These are phyloP conservation scores for Pseudolaguvia tuberculata DNA, from an alignment of 2,113 vertebrate genomes.

Conservation along the genomic window DNA sequence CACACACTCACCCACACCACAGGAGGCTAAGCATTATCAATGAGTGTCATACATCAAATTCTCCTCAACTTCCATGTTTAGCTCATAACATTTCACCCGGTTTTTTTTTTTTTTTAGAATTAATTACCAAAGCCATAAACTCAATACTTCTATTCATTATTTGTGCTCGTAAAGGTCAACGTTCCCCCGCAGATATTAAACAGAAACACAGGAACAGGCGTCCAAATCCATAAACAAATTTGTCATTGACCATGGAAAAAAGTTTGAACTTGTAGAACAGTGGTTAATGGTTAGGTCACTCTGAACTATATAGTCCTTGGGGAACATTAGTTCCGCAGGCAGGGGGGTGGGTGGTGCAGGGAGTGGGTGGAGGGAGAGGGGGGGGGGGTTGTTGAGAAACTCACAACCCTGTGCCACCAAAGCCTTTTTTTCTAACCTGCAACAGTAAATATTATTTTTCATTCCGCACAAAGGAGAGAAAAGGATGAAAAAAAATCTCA, in stretches of 20 bases:
- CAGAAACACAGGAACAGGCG: slow-evolving; percentile 34
- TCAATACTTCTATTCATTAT: slow-evolving; percentile 41
- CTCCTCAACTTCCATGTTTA: slow-evolving; percentile 12
- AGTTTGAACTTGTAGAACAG: slow-evolving; percentile 30
- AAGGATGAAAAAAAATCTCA: not conserved
- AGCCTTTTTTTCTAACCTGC: not conserved
- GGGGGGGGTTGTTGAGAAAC: not conserved
- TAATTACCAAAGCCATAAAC: slow-evolving; percentile 42
- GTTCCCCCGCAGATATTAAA: slow-evolving; percentile 29
- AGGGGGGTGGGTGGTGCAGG: too few relatives aligned
- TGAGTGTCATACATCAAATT: slow-evolving; percentile 28
- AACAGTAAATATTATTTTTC: not conserved
- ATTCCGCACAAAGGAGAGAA: not conserved
- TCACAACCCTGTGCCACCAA: not conserved
- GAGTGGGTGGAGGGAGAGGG: too few relatives aligned
- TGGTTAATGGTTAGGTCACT: slow-evolving; percentile 32
- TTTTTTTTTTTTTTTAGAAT: slow-evolving; percentile 22
- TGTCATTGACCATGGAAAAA: slow-evolving; percentile 33
- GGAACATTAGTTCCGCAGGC: slow-evolving; percentile 16
- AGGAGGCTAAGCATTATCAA: slow-evolving; percentile 34
- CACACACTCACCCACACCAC: slow-evolving; percentile 8
- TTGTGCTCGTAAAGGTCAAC: slow-evolving; percentile 35
- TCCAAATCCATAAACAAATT: slow-evolving; percentile 47
- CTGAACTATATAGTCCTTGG: not conserved
- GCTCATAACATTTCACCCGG: slow-evolving; percentile 14